phyloP scores from a whole-genome alignment of 2,113 vertebrate genomes.

The Electrona antarctica region DNA sequence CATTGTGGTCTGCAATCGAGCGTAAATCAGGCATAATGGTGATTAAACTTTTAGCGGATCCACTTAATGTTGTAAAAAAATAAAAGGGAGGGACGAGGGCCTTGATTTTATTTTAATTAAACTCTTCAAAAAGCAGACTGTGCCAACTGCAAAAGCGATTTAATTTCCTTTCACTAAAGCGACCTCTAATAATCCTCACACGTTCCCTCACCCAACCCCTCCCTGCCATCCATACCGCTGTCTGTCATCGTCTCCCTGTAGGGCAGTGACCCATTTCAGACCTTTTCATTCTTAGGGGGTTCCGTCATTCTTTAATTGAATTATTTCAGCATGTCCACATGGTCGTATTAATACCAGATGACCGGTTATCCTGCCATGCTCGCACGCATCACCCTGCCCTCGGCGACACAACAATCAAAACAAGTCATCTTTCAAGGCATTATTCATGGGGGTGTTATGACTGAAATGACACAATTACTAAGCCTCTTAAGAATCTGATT shows the following conservation, averaged over 20 bases:
- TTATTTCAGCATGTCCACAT: slow-evolving; percentile 44
- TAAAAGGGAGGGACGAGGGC: neutral
- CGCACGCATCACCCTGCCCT: neutral
- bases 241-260: neutral
- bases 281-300: slow-evolving; percentile 16
- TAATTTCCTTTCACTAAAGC: neutral
- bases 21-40: no score
- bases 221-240: no score
- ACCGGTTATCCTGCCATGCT: neutral
- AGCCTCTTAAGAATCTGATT: slow-evolving; percentile 39
- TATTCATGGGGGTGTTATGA: neutral
- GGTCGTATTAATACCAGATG: slow-evolving; percentile 3
- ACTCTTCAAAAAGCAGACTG: neutral
- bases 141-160: neutral
- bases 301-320: slow-evolving; percentile 47
- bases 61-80: no score
- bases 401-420: neutral
- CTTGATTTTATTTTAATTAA: neutral
- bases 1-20: no score
- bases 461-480: slow-evolving; percentile 1
- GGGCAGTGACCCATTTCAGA: slow-evolving; percentile 45
- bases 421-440: neutral
- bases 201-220: neutral
- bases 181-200: neutral
- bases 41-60: no score